Conservation (phyloP, 2,113 vertebrate genomes). For the Heterotis niloticus region DNA sequence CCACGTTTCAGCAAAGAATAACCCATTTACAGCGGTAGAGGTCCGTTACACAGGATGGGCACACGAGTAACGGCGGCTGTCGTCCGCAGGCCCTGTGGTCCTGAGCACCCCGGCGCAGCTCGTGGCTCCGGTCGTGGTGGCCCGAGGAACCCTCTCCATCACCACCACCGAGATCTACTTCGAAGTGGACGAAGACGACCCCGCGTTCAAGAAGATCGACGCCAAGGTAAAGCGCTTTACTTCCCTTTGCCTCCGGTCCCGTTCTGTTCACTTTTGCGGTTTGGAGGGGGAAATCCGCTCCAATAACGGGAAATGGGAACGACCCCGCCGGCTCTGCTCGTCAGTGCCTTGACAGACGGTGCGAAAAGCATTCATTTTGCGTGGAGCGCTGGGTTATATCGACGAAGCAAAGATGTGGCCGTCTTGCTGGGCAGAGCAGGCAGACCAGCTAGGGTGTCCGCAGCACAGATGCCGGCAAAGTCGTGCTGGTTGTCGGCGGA, state of each 20-base stretch:
- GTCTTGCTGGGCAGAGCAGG: no score
- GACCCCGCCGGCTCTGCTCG: neutral
- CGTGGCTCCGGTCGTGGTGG: conserved; percentile 85
- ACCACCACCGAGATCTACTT: conserved; percentile 97
- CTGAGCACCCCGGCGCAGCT: conserved; percentile 93
- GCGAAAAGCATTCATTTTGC: no score
- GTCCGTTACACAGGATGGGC: no score
- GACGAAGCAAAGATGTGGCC: no score
- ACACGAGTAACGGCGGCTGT: conserved; percentile 1
- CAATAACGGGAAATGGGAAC: neutral
- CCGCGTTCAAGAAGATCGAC: conserved; percentile 85
- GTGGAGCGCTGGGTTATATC: no score
- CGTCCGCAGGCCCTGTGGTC: conserved; percentile 86
- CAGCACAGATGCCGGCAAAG: no score
- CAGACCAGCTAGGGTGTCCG: no score
- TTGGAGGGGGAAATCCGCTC: neutral
- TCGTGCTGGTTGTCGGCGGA: no score
- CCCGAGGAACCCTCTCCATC: conserved; percentile 92
- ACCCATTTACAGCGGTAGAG: no score
- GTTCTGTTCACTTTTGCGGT: neutral
- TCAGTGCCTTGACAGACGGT: no score
- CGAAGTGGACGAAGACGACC: conserved; percentile 93
- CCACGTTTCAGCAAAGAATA: no score
- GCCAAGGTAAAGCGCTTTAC: conserved; percentile 75
- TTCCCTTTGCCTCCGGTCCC: neutral